Conservation (phyloP, 2,888 invertebrate species). For the Tuberolachnus salignus region DNA sequence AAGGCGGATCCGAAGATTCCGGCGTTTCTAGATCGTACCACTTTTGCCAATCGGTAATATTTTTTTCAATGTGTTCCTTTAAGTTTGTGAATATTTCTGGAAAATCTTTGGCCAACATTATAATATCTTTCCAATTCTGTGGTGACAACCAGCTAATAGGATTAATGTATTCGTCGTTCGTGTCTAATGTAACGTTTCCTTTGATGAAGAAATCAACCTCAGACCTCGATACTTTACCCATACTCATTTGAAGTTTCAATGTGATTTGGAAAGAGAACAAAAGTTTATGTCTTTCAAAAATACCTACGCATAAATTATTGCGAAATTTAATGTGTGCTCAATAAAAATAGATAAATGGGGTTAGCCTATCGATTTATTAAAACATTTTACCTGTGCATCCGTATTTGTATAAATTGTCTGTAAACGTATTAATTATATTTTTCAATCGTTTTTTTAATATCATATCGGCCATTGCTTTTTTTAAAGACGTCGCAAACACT, state of each 20-base stretch:
- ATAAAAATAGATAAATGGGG: background rate
- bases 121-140: constrained; percentile 83
- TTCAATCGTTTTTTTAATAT: constrained; percentile 74
- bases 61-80: constrained; percentile 62
- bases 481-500: constrained; percentile 80
- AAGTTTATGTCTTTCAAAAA: constrained; percentile 71
- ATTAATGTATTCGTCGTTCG: constrained; percentile 68
- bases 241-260: constrained; percentile 78
- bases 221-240: constrained; percentile 69
- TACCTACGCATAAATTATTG: background rate
- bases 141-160: constrained; percentile 77
- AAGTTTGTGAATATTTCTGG: constrained; percentile 71
- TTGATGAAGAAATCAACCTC: constrained; percentile 89
- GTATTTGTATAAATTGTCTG: constrained; percentile 87
- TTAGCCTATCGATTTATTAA: background rate
- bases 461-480: constrained; percentile 82
- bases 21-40: constrained; percentile 88
- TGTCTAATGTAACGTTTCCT: constrained; percentile 77
- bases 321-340: background rate
- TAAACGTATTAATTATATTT: constrained; percentile 84
- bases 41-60: constrained; percentile 62
- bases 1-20: constrained; percentile 75
- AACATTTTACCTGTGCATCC: constrained; percentile 75
- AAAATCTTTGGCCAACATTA: constrained; percentile 75
- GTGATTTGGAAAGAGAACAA: constrained; percentile 91